A percentile compares a stretch with the other conserved stretches of the same genome.
Evolutionary conservation across 2,888 invertebrate species (phyloP).

Genomic region (Halocaridina rubra): DNA sequence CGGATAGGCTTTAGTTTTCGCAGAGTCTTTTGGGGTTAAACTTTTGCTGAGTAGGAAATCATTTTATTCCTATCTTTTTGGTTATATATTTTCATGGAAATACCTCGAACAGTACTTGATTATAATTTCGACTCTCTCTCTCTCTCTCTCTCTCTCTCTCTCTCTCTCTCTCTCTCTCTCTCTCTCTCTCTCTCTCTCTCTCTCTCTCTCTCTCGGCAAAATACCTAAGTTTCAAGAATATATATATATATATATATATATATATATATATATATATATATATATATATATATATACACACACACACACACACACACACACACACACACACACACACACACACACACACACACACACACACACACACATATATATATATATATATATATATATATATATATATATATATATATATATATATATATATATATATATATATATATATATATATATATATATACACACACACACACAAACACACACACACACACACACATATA

Average conservation of each 20-base stretch:
- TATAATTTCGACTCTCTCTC: background rate
- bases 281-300: slow-evolving; percentile 17
- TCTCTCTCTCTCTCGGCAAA: background rate
- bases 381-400: background rate
- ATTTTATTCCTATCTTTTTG: too few relatives aligned
- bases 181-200: slow-evolving; percentile 9
- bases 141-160: background rate
- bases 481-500: background rate
- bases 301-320: slow-evolving; percentile 13
- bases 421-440: background rate
- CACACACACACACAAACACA: background rate
- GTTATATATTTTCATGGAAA: too few relatives aligned
- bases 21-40: too few relatives aligned
- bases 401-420: background rate
- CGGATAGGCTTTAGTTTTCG: too few relatives aligned
- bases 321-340: slow-evolving; percentile 13
- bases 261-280: slow-evolving; percentile 27
- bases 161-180: background rate
- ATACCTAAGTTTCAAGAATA: background rate
- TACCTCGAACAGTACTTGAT: too few relatives aligned
- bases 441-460: background rate
- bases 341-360: background rate
- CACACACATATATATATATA: background rate
- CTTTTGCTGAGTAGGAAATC: too few relatives aligned
- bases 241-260: slow-evolving; percentile 20